A percentile compares a stretch with the other conserved stretches of the same genome.
Evolutionary conservation across 2,888 invertebrate species (phyloP).

Genomic region (Dasysyrphus tricinctus): DNA sequence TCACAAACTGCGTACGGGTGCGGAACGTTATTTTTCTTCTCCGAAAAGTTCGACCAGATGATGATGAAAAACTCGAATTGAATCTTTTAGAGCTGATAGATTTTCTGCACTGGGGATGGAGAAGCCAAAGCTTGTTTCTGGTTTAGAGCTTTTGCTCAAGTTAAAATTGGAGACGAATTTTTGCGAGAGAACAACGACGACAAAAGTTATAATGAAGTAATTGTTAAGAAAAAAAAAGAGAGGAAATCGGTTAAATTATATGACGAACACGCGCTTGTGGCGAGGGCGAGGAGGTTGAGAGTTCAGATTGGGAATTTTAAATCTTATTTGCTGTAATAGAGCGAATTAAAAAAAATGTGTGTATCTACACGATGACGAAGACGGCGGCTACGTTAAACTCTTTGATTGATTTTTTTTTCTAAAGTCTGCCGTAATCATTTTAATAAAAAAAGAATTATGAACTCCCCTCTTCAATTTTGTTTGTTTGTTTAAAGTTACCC

Average conservation of each 20-base stretch:
- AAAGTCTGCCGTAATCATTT: constrained; percentile 27
- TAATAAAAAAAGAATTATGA: neutral
- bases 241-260: constrained; percentile 41
- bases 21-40: constrained; percentile 61
- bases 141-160: constrained; percentile 47
- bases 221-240: constrained; percentile 40
- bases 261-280: constrained; percentile 5
- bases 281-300: constrained; percentile 4
- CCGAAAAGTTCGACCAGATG: constrained; percentile 70
- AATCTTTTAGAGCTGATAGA: constrained; percentile 58
- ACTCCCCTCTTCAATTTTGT: neutral
- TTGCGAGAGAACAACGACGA: constrained; percentile 8
- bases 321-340: constrained; percentile 36
- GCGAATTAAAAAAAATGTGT: constrained; percentile 40
- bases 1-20: constrained; percentile 69
- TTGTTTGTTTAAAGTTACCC: constrained; percentile 3
- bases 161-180: constrained; percentile 1
- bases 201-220: constrained; percentile 13
- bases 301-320: constrained; percentile 23
- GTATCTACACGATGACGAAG: constrained; percentile 18
- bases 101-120: constrained; percentile 47
- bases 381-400: constrained; percentile 36
- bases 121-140: constrained; percentile 49
- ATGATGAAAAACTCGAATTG: constrained; percentile 67
- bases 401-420: constrained; percentile 33